Conservation (phyloP, 2,797 vertebrate genomes). For the Coregonus sp. region DNA sequence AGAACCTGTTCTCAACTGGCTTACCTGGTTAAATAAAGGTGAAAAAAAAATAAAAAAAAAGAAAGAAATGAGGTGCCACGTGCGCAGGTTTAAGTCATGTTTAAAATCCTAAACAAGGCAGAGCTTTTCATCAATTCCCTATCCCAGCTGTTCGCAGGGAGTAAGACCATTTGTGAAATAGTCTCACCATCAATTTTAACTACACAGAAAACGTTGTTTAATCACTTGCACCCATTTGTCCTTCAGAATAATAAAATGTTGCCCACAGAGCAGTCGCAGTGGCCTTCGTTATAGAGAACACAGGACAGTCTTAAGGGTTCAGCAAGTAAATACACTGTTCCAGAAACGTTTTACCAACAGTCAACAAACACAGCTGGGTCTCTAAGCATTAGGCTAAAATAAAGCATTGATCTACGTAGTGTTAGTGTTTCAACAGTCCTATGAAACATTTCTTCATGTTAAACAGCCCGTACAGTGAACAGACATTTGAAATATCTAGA, state of each 20-base stretch:
- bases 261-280: conserved; percentile 6
- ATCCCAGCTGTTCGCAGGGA: conserved; percentile 55
- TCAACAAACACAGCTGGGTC: not conserved
- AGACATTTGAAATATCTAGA: too few species aligned
- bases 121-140: conserved; percentile 47
- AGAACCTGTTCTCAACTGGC: too few species aligned
- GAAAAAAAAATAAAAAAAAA: not conserved
- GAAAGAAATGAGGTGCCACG: conserved; percentile 25
- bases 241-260: conserved; percentile 56
- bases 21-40: too few species aligned
- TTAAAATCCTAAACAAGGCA: conserved; percentile 43
- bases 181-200: conserved; percentile 53
- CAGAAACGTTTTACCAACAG: not conserved
- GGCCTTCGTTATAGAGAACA: conserved; percentile 6
- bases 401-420: not conserved
- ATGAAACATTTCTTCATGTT: not conserved
- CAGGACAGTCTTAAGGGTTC: not conserved
- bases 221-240: conserved; percentile 54
- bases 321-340: not conserved
- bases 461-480: too few species aligned
- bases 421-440: not conserved
- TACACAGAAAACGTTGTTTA: conserved; percentile 63
- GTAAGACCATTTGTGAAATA: conserved; percentile 56
- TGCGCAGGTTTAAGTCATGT: conserved; percentile 43
- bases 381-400: not conserved